Percentiles rank a stretch among this genome's conserved stretches.
phyloP scores from a whole-genome alignment of 1,140 invertebrate species.

The Teleopsis dalmanni region DNA sequence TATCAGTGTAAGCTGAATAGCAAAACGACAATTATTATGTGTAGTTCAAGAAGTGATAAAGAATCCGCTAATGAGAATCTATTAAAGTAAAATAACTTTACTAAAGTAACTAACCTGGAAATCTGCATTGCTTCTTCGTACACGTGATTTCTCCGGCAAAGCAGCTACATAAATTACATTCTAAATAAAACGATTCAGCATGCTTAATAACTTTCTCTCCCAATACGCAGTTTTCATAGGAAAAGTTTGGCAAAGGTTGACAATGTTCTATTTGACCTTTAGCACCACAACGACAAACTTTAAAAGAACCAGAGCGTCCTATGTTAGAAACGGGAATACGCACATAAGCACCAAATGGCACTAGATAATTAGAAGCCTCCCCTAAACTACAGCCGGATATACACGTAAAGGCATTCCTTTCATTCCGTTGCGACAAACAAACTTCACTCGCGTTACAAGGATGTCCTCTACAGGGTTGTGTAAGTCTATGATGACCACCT shows the following conservation, averaged over 20 bases:
- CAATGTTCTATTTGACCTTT: conserved; percentile 64
- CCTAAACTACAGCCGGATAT: conserved; percentile 68
- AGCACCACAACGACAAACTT: conserved; percentile 69
- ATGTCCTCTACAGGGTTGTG: conserved; percentile 68
- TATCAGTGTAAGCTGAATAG: conserved; percentile 25
- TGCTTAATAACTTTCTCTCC: conserved; percentile 54
- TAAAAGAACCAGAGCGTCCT: conserved; percentile 56
- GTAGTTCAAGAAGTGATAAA: neutral
- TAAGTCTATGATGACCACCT: conserved; percentile 50
- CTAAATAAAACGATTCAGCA: conserved; percentile 63
- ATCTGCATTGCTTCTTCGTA: conserved; percentile 59
- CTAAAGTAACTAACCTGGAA: conserved; percentile 23
- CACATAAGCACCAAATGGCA: conserved; percentile 67
- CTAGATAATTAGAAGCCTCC: conserved; percentile 65
- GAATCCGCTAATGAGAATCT: neutral
- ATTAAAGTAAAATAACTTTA: too few species aligned
- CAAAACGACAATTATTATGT: neutral
- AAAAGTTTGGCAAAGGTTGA: conserved; percentile 61
- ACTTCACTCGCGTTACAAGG: conserved; percentile 63
- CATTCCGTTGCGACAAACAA: conserved; percentile 62
- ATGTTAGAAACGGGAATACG: conserved; percentile 56
- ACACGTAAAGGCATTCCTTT: conserved; percentile 57
- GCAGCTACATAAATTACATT: conserved; percentile 81
- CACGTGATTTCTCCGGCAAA: conserved; percentile 76
- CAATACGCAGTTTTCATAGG: conserved; percentile 58